Evolutionary conservation across 92 coral and sea anemone genomes (phyloP).

Genomic region (Palythoa caribaeorum): DNA sequence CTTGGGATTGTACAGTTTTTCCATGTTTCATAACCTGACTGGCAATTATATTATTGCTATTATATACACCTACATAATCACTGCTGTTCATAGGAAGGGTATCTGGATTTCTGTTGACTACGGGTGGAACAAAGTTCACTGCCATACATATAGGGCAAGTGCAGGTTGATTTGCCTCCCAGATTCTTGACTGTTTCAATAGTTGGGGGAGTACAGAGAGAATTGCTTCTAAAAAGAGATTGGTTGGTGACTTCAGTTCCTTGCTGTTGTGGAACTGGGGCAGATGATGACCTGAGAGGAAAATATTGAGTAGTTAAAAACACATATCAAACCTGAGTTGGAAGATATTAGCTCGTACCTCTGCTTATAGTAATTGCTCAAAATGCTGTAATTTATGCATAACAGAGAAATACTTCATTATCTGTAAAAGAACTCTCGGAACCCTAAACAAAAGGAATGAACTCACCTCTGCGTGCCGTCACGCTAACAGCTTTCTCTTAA

Average conservation of each 20-base stretch:
- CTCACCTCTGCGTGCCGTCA: no score
- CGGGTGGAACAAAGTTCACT: conserved; percentile 18
- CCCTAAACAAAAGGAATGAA: no score
- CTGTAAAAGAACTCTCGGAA: no score
- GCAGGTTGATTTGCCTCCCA: background rate
- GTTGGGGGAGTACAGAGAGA: conserved; percentile 23
- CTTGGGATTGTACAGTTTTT: background rate
- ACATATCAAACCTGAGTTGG: no score
- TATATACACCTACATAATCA: background rate
- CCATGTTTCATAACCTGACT: background rate
- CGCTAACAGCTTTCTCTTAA: no score
- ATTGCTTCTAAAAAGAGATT: conserved; percentile 7
- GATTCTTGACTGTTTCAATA: conserved; percentile 11
- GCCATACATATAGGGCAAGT: conserved; percentile 39
- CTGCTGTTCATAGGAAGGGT: background rate
- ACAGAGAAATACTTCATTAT: no score
- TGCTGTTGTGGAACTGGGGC: conserved; percentile 15
- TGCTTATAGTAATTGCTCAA: no score
- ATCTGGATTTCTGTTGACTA: background rate
- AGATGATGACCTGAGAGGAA: conserved; percentile 34
- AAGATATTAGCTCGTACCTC: no score
- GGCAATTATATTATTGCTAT: background rate
- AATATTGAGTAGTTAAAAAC: no score
- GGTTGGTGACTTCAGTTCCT: background rate
- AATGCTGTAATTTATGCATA: no score